Evolutionary conservation across 35 echinoderm and acorn worm genomes (phyloP).

Genomic region (Heliocidaris erythrogramma): DNA sequence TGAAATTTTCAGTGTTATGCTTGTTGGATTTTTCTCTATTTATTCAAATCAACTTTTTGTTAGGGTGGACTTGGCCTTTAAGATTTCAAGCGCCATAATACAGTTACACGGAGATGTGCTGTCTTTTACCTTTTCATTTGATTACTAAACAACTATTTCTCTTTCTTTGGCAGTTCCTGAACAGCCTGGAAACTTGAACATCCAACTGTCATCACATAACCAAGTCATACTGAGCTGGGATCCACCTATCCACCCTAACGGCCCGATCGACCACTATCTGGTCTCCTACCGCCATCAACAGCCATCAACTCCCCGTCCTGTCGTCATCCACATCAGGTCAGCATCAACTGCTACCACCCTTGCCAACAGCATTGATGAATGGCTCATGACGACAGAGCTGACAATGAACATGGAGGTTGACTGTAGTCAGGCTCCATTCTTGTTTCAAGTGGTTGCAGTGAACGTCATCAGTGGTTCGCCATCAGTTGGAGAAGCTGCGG

Average conservation of each 20-base stretch:
- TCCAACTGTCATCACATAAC: neutral
- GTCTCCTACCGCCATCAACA: neutral
- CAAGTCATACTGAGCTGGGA: neutral
- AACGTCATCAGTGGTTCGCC: neutral
- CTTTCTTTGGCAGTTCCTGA: neutral
- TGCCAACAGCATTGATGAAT: neutral
- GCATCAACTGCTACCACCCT: neutral
- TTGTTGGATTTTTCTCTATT: too few relatives aligned
- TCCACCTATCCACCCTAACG: constrained; percentile 17
- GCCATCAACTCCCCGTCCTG: neutral
- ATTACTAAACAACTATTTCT: neutral
- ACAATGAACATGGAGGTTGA: neutral
- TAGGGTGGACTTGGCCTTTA: too few relatives aligned
- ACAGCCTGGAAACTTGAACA: neutral
- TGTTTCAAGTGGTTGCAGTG: constrained; percentile 10
- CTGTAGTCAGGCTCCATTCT: constrained; percentile 25
- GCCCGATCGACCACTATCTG: constrained; percentile 9
- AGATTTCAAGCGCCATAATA: neutral
- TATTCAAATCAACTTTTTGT: too few relatives aligned
- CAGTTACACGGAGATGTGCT: neutral
- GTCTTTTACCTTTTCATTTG: neutral
- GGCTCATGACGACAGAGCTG: neutral
- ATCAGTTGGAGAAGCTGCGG: neutral
- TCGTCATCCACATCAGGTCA: neutral
- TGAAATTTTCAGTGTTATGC: too few relatives aligned